Conservation (phyloP, 2,113 vertebrate genomes). For the Corythaixoides concolor region DNA sequence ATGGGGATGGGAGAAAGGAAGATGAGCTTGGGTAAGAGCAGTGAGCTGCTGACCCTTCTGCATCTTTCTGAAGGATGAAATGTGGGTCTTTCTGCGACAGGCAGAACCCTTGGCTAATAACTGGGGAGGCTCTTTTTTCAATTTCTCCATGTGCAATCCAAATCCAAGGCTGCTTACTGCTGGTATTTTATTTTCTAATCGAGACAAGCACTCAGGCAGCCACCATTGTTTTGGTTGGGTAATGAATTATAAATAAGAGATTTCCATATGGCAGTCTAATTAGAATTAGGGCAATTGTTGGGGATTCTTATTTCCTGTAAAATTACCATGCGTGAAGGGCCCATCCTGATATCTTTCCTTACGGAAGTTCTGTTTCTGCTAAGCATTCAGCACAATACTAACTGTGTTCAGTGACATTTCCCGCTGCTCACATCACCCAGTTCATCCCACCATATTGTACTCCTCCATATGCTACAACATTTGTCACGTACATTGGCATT, state of each 20-base stretch:
- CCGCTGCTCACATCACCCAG: not conserved
- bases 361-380: not conserved
- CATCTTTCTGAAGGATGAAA: not conserved
- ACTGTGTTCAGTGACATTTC: not conserved
- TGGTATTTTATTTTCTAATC: not conserved
- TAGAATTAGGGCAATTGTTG: not conserved
- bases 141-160: not conserved
- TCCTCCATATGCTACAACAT: accelerated
- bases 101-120: not conserved
- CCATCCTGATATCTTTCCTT: not conserved
- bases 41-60: not conserved
- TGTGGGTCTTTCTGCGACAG: not conserved
- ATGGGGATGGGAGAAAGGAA: not conserved
- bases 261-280: not conserved
- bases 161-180: not conserved
- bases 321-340: not conserved
- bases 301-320: not conserved
- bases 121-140: not conserved
- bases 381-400: not conserved
- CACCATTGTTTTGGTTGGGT: not conserved
- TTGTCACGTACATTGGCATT: not conserved
- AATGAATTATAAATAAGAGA: not conserved
- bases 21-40: not conserved
- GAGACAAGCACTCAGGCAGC: not conserved
- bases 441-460: not conserved